Base-by-base conservation (phyloP, 1,140 invertebrate species). In the Apis mellifera region DNA sequence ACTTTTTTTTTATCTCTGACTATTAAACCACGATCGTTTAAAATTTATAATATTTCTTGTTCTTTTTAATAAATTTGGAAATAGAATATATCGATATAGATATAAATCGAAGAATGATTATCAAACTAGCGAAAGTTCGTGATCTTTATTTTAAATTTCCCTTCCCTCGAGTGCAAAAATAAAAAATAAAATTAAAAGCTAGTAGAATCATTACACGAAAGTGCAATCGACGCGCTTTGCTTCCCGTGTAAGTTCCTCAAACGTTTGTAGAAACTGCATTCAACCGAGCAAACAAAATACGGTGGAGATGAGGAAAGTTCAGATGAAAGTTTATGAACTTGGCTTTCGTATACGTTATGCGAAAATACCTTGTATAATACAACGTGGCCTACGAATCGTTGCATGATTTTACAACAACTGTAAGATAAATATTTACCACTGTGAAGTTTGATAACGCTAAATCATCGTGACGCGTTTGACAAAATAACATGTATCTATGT, bases 251-350 rank as follows among this genome's bases (percentile, higher is more conserved):
- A 26, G 66, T 70, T 70, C 19, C 12, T 32, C 48, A 48, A 78
- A 71, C 19, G 23, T 71, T 62, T 32, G 23, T 50, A 3, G 68
- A 15, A 62, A 52, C 42, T 60, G 68, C 15, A 26, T 78, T 71
- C 66, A 60, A 72, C 55, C 48, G 65, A 17, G 55, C 68, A 72
- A 71, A 78, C 55, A 71, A 65, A 74, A 74, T 65, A 48, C 60
- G 7, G 8, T 5, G 9, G 50, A 74, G 78, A 74, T 80, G 70
- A 80, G 78, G 70, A 74, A 80, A 80, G 78, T 80, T 80, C 1
- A 26, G 59, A 64, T 23, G 69, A 64, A 64, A 80, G 69, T 74
- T 80, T 65, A 55, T 65, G 55, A 74, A 74, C 78, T 73, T 74
- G 70, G 11, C 11, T 50, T 12, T 50, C 26, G 59, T 70, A 54